Evolutionary conservation across 2,113 vertebrate genomes (phyloP).

Genomic region (Rallus limicola): DNA sequence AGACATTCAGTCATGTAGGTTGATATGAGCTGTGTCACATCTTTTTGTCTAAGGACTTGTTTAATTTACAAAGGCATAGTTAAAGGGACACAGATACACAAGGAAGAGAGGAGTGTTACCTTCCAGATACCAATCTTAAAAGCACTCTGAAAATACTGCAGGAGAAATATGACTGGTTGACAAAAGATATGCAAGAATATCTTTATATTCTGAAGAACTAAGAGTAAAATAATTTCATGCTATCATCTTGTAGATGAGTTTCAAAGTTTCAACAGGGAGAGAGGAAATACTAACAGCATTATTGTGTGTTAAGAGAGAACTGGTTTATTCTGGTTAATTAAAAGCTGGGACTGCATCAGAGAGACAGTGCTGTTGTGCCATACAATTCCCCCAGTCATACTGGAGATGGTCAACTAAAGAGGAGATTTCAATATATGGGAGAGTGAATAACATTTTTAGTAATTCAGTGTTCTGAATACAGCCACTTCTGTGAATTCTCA

Average conservation of each 20-base stretch:
- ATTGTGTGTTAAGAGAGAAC: background rate
- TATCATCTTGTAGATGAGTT: background rate
- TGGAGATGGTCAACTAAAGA: background rate
- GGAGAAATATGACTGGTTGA: background rate
- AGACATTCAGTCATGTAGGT: background rate
- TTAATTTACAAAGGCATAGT: background rate
- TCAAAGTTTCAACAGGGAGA: background rate
- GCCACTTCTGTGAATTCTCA: background rate
- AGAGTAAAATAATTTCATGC: background rate
- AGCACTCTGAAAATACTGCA: background rate
- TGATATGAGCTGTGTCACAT: background rate
- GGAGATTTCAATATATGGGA: background rate
- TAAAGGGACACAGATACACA: background rate
- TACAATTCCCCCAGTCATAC: background rate
- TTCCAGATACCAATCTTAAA: background rate
- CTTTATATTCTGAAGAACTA: background rate
- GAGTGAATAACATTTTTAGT: background rate
- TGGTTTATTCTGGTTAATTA: background rate
- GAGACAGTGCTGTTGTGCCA: background rate
- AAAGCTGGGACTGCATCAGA: background rate
- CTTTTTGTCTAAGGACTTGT: background rate
- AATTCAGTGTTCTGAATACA: background rate
- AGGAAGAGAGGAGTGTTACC: background rate
- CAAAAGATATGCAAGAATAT: background rate
- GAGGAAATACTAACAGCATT: background rate